Evolutionary conservation across 2,888 invertebrate genomes (phyloP).

Genomic region (Syrista parreyssii): DNA sequence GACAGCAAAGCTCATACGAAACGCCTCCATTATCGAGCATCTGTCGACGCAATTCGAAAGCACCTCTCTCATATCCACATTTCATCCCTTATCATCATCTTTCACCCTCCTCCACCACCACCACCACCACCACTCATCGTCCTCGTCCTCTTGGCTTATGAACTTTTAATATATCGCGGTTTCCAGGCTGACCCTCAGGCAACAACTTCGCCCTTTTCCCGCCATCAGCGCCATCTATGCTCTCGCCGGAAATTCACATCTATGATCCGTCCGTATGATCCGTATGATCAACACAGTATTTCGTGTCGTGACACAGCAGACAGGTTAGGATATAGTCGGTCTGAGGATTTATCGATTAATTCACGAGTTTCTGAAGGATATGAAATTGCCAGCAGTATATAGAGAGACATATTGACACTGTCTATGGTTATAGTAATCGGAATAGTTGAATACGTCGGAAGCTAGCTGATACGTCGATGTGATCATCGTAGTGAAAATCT

Average conservation of each 20-base stretch:
- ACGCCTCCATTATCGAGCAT: constrained; percentile 1
- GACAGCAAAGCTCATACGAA: neutral
- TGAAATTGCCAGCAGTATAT: neutral
- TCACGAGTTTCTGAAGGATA: neutral
- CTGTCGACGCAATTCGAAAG: constrained; percentile 1
- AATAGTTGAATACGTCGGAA: neutral
- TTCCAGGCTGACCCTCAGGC: neutral
- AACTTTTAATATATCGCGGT: constrained; percentile 3
- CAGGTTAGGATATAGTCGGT: neutral
- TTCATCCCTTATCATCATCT: neutral
- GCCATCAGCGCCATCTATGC: neutral
- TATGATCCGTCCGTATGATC: neutral
- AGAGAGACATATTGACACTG: neutral
- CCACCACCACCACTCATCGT: neutral
- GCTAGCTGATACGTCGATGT: neutral
- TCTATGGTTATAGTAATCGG: neutral
- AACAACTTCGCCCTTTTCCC: neutral
- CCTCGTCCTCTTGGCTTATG: neutral
- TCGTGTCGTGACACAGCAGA: neutral
- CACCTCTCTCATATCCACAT: neutral
- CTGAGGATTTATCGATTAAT: neutral
- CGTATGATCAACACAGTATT: neutral
- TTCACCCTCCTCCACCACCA: neutral
- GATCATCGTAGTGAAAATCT: constrained; percentile 31
- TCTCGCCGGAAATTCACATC: neutral